Percentiles rank a stretch among this genome's conserved stretches.
Evolutionary conservation across 92 coral and sea anemone genomes (phyloP).

Genomic region (Actinernus sp.): DNA sequence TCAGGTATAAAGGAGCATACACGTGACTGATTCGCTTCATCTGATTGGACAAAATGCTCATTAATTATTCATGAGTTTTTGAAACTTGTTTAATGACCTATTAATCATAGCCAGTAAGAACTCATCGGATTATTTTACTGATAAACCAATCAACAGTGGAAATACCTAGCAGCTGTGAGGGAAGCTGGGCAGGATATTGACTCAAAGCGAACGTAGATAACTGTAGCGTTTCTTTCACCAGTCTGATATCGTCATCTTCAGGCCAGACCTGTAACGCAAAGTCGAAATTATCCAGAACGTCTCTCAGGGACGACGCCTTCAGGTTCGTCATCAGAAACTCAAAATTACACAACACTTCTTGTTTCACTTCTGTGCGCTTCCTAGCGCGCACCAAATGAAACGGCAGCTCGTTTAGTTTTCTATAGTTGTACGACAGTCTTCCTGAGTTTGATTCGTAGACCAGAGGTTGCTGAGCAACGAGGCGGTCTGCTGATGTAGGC

Average conservation of each 20-base stretch:
- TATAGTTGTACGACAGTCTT: slow-evolving; percentile 50
- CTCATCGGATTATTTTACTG: too few relatives aligned
- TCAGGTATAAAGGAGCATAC: too few relatives aligned
- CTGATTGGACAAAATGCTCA: too few relatives aligned
- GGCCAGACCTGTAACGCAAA: slow-evolving; percentile 55
- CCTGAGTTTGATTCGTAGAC: slow-evolving; percentile 50
- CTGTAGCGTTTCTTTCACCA: slow-evolving; percentile 79
- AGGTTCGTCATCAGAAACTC: slow-evolving; percentile 56
- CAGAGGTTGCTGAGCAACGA: slow-evolving; percentile 80
- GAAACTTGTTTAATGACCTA: too few relatives aligned
- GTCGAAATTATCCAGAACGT: slow-evolving; percentile 77
- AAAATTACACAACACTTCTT: slow-evolving; percentile 74
- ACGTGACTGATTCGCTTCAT: too few relatives aligned
- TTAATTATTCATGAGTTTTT: too few relatives aligned
- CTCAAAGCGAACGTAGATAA: slow-evolving; percentile 70
- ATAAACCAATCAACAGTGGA: too few relatives aligned
- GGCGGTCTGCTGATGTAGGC: slow-evolving; percentile 60
- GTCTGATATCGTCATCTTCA: slow-evolving; percentile 62
- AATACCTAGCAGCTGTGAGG: slow-evolving; percentile 70
- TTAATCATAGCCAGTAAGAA: too few relatives aligned
- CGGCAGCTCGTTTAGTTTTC: slow-evolving; percentile 76
- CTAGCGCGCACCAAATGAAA: slow-evolving; percentile 57
- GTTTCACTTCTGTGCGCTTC: slow-evolving; percentile 52
- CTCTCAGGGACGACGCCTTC: slow-evolving; percentile 63
- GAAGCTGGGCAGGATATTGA: slow-evolving; percentile 66